A percentile compares a stretch with the other conserved stretches of the same genome.
Conservation (phyloP, 2,113 vertebrate species). For the Mohoua ochrocephala region DNA sequence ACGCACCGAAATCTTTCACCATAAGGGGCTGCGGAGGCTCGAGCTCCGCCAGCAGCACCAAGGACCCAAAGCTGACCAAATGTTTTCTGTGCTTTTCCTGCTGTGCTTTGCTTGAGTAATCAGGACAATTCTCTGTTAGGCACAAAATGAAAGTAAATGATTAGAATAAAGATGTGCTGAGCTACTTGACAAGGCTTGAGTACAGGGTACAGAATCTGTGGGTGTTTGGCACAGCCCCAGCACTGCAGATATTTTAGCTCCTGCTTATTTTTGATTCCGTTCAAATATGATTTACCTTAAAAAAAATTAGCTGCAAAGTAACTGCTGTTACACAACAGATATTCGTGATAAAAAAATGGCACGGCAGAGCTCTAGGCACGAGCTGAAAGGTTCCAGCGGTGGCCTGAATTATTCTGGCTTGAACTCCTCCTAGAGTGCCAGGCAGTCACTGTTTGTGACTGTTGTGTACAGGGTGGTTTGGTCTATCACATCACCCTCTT, state of each 20-base stretch:
- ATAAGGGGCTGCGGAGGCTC: not conserved
- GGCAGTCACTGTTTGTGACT: not conserved
- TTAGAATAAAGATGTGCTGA: constrained; percentile 57
- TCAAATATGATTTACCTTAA: constrained; percentile 45
- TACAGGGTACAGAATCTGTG: constrained; percentile 47
- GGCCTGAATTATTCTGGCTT: not conserved
- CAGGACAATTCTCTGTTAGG: constrained; percentile 31
- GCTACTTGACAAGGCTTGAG: constrained; percentile 53
- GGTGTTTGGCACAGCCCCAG: constrained; percentile 59
- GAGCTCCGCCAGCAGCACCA: not conserved
- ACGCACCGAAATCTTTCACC: rapidly evolving
- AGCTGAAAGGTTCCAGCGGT: not conserved
- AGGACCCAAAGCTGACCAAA: not conserved
- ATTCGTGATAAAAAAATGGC: not conserved
- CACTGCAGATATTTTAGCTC: constrained; percentile 63
- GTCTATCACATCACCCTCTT: not conserved
- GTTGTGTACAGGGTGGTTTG: not conserved
- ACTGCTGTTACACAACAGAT: constrained; percentile 34
- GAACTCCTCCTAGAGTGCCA: not conserved
- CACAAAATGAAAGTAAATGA: constrained; percentile 34
- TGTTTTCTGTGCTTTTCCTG: not conserved
- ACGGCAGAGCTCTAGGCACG: not conserved
- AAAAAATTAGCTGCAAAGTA: constrained; percentile 5
- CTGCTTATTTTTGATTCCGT: constrained; percentile 57
- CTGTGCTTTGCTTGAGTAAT: constrained; percentile 43